These are phyloP conservation scores for Tricholauxania praeusta DNA, from an alignment of 2,888 invertebrate species.

Conservation along the genomic window DNA sequence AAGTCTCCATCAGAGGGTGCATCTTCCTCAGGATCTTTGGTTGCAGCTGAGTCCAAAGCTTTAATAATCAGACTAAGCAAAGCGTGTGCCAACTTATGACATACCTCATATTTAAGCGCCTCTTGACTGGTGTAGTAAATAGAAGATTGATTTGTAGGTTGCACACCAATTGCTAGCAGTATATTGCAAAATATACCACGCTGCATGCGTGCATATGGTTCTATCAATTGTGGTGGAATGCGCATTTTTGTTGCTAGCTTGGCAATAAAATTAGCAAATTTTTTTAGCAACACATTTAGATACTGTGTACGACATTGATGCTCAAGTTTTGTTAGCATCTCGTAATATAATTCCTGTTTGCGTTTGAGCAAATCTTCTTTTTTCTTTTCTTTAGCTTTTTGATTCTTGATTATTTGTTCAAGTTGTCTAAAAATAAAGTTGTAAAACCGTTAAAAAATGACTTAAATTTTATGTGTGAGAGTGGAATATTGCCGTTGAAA, in stretches of 20 bases:
- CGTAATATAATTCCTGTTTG: constrained; percentile 60
- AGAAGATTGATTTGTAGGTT: constrained; percentile 56
- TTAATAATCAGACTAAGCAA: constrained; percentile 60
- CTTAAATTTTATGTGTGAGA: no score
- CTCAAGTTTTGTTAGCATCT: constrained; percentile 59
- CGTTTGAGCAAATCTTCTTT: constrained; percentile 57
- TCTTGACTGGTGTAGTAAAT: constrained; percentile 59
- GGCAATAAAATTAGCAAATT: constrained; percentile 59
- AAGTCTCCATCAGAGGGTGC: constrained; percentile 52
- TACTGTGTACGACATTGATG: constrained; percentile 60
- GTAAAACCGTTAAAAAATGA: no score
- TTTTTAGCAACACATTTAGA: constrained; percentile 58
- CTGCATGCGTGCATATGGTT: constrained; percentile 63
- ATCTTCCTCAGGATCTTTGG: constrained; percentile 50
- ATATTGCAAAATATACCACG: constrained; percentile 62
- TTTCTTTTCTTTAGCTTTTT: constrained; percentile 55
- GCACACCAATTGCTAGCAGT: constrained; percentile 59
- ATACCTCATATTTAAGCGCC: constrained; percentile 59
- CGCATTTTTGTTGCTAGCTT: constrained; percentile 61
- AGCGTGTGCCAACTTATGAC: constrained; percentile 60
- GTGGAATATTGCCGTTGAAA: no score
- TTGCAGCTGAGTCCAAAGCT: constrained; percentile 57
- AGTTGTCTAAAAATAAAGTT: constrained; percentile 51
- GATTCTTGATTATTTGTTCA: constrained; percentile 54
- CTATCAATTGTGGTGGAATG: constrained; percentile 57